Conservation (phyloP, 2,888 invertebrate species). For the Clanis bilineata region DNA sequence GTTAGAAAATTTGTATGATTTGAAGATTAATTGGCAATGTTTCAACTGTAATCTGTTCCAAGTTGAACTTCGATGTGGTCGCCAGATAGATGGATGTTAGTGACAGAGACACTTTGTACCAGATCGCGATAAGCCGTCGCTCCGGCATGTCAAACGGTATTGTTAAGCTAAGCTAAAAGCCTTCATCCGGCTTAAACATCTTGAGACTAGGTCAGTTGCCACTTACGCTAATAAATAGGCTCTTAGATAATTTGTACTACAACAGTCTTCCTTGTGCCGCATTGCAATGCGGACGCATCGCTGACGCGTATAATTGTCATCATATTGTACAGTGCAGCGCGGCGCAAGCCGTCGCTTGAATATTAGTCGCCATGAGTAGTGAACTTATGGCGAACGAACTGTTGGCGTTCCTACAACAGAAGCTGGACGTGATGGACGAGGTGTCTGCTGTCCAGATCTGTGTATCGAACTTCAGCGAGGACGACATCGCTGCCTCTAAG, state of each 20-base stretch:
- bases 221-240: not conserved
- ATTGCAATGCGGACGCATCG: too few species aligned
- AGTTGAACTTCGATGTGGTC: not conserved
- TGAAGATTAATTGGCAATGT: not conserved
- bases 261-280: too few species aligned
- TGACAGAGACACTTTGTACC: constrained; percentile 1
- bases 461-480: too few species aligned
- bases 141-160: constrained; percentile 1
- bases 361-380: too few species aligned
- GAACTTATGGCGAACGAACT: too few species aligned
- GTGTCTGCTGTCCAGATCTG: too few species aligned
- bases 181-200: not conserved
- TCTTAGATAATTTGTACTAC: not conserved
- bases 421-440: too few species aligned
- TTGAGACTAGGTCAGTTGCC: constrained; percentile 8
- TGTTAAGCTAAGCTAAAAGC: constrained; percentile 11
- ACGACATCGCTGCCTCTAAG: too few species aligned
- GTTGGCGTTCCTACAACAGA: too few species aligned
- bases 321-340: too few species aligned
- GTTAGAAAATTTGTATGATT: not conserved
- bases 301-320: too few species aligned
- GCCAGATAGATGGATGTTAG: not conserved
- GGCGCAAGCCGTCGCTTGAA: too few species aligned
- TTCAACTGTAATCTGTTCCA: not conserved
- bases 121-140: constrained; percentile 5